A percentile compares a stretch with the other conserved stretches of the same genome.
phyloP scores from a whole-genome alignment of 2,113 vertebrate species.

The Albula goreensis region DNA sequence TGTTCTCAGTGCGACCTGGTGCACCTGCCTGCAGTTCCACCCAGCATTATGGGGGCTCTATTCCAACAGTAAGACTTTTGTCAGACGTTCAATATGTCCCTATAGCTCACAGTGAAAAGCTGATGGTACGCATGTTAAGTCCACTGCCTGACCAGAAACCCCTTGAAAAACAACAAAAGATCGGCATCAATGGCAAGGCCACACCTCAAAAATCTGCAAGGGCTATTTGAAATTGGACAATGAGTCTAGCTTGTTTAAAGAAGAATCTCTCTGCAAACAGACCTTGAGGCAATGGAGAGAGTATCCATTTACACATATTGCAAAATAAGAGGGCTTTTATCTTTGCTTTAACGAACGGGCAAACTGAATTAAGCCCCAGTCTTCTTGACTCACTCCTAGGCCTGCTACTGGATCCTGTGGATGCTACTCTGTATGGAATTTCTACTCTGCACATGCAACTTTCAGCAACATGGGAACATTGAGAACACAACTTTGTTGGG shows the following conservation, averaged over 20 bases:
- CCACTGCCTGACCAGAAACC: background rate
- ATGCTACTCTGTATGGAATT: background rate
- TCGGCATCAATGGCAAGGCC: constrained; percentile 22
- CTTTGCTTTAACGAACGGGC: background rate
- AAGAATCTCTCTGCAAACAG: constrained; percentile 27
- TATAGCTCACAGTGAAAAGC: background rate
- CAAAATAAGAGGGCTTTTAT: constrained; percentile 11
- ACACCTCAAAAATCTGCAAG: constrained; percentile 41
- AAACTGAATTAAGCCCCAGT: background rate
- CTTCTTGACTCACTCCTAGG: background rate
- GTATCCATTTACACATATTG: constrained; percentile 35
- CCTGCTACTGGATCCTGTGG: background rate
- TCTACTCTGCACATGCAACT: background rate
- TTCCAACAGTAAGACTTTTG: background rate
- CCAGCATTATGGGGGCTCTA: background rate
- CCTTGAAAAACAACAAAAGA: constrained; percentile 25
- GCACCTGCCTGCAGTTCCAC: background rate
- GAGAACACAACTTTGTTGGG: background rate
- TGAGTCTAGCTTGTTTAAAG: constrained; percentile 32
- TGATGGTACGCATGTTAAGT: background rate
- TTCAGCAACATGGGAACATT: background rate
- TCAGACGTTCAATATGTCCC: background rate
- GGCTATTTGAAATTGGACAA: constrained; percentile 37
- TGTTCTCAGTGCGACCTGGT: background rate
- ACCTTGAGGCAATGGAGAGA: background rate